Evolutionary conservation across 1,140 invertebrate species (phyloP).

Genomic region (Papilio dardanus): DNA sequence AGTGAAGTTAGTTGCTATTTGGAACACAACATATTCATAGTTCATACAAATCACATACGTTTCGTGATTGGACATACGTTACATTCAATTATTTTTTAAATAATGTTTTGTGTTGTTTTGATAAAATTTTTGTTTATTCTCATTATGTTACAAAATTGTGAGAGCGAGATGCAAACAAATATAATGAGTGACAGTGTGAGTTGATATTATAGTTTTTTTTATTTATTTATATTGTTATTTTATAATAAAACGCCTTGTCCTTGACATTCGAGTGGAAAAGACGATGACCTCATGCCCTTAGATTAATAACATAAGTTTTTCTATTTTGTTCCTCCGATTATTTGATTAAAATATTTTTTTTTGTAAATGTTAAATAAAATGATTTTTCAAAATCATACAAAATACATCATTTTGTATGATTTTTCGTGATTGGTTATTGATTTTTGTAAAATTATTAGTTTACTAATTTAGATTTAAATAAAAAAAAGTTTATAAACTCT

Average conservation of each 20-base stretch:
- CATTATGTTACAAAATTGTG: neutral
- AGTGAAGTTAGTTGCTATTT: neutral
- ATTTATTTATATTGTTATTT: neutral
- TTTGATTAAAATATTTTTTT: too few relatives aligned
- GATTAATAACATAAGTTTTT: neutral
- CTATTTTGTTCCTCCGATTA: too few relatives aligned
- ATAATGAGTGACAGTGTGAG: neutral
- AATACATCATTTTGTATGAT: too few relatives aligned
- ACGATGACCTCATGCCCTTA: neutral
- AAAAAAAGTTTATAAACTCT: too few relatives aligned
- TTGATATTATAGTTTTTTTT: neutral
- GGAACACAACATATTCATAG: too few relatives aligned
- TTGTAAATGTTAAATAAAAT: too few relatives aligned
- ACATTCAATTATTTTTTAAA: constrained; percentile 1
- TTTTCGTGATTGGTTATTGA: too few relatives aligned
- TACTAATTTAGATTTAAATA: too few relatives aligned
- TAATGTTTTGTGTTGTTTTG: neutral
- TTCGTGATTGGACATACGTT: neutral
- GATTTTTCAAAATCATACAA: too few relatives aligned
- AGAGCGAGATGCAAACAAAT: neutral
- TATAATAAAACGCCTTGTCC: neutral
- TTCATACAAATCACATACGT: neutral
- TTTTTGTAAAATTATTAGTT: too few relatives aligned
- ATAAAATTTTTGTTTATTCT: constrained; percentile 3
- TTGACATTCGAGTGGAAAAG: neutral